phyloP scores from a whole-genome alignment of 2,797 vertebrate species.

The Halcyon smyrnensis region DNA sequence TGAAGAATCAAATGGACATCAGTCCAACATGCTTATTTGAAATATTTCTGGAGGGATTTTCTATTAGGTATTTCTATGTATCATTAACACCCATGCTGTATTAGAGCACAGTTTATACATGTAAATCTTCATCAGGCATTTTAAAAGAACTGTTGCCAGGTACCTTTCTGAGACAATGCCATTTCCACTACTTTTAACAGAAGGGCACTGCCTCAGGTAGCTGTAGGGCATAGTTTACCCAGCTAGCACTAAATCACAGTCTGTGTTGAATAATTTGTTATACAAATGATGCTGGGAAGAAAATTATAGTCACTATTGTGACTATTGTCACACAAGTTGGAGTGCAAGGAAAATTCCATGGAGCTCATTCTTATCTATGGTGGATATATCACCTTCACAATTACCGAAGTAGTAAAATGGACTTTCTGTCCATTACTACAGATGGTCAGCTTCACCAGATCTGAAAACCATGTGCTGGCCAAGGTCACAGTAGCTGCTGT shows the following conservation, averaged over 20 bases:
- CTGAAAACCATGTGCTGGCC: not conserved
- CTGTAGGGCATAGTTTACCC: not conserved
- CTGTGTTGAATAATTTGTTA: not conserved
- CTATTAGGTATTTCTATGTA: not conserved
- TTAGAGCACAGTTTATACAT: not conserved
- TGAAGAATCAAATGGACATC: not conserved
- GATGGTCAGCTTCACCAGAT: fast-evolving
- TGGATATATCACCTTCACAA: not conserved
- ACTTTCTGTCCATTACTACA: not conserved
- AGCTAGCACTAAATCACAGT: not conserved
- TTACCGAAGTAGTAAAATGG: not conserved
- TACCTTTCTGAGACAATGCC: not conserved
- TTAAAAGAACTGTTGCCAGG: not conserved
- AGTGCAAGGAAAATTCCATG: not conserved
- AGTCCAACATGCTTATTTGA: not conserved
- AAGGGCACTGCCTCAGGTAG: not conserved
- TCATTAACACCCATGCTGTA: not conserved
- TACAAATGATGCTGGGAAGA: not conserved
- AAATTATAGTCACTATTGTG: not conserved
- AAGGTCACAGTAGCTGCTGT: not conserved
- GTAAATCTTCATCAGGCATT: not conserved
- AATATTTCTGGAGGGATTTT: not conserved
- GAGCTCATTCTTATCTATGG: not conserved
- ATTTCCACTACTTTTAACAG: not conserved
- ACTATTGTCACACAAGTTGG: too few relatives aligned